Percentiles rank a stretch among this genome's conserved stretches.
These are phyloP conservation scores for Cephus sareptanus DNA, from an alignment of 2,888 invertebrate genomes.

Conservation along the genomic window DNA sequence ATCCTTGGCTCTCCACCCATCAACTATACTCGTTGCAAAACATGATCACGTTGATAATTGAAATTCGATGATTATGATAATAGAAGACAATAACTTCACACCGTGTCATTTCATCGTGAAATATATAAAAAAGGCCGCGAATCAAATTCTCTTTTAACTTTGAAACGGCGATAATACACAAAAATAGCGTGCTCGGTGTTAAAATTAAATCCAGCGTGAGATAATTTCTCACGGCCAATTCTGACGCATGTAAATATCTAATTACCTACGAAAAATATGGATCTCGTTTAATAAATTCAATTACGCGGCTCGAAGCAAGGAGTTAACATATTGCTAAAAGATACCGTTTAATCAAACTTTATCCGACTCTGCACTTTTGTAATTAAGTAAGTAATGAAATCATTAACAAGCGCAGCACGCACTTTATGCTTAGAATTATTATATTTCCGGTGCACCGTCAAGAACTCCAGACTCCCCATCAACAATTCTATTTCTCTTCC, in stretches of 20 bases:
- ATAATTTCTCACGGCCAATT: no score
- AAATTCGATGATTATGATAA: background rate
- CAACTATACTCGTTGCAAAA: background rate
- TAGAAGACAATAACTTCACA: background rate
- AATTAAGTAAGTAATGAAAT: constrained; percentile 40
- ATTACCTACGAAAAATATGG: no score
- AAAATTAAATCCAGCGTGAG: no score
- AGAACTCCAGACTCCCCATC: background rate
- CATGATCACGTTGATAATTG: background rate
- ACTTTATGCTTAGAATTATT: constrained; percentile 36
- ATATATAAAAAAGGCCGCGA: background rate
- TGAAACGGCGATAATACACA: background rate
- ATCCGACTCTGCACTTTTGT: background rate
- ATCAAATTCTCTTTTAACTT: no score
- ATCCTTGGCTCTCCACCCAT: background rate
- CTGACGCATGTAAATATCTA: no score
- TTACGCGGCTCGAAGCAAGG: background rate
- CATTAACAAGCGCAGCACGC: constrained; percentile 45
- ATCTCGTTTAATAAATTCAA: no score
- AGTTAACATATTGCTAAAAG: background rate
- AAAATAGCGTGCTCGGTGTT: background rate
- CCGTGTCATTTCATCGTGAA: background rate
- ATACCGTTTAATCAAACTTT: background rate
- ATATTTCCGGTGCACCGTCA: constrained; percentile 13
- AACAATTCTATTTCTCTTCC: background rate